These are phyloP conservation scores for Lathamus discolor DNA, from an alignment of 2,113 vertebrate genomes.

Conservation along the genomic window DNA sequence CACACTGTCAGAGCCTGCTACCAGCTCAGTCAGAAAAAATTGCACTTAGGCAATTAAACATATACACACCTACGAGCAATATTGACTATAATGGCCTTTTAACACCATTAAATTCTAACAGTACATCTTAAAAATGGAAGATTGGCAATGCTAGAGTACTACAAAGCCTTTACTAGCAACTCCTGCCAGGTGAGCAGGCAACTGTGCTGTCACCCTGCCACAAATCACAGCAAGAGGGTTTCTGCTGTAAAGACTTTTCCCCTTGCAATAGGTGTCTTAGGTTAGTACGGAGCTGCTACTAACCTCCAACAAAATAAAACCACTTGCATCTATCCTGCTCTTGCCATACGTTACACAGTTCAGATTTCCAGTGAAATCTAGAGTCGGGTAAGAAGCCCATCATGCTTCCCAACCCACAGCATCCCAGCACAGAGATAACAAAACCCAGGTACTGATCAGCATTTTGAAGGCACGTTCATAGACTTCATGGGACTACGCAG, in stretches of 20 bases:
- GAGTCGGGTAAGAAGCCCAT: background rate
- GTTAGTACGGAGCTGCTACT: background rate
- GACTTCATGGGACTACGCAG: rapidly evolving
- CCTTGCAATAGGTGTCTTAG: background rate
- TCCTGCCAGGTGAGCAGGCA: background rate
- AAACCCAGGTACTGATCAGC: background rate
- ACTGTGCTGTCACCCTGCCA: background rate
- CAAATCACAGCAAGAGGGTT: background rate
- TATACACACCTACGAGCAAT: background rate
- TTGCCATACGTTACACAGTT: too few relatives aligned
- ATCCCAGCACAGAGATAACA: background rate
- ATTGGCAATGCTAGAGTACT: background rate
- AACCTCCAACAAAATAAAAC: background rate
- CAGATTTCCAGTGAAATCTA: background rate
- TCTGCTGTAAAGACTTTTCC: background rate
- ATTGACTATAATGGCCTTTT: background rate
- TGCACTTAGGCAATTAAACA: background rate
- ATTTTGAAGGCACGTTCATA: background rate
- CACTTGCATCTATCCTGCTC: rapidly evolving
- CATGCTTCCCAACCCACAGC: background rate
- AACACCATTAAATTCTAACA: background rate
- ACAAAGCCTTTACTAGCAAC: background rate
- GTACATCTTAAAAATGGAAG: background rate
- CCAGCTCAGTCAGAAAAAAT: background rate
- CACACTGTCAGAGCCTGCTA: background rate